Evolutionary conservation across 2,888 invertebrate species (phyloP).

Genomic region (Cephus rjabovi): DNA sequence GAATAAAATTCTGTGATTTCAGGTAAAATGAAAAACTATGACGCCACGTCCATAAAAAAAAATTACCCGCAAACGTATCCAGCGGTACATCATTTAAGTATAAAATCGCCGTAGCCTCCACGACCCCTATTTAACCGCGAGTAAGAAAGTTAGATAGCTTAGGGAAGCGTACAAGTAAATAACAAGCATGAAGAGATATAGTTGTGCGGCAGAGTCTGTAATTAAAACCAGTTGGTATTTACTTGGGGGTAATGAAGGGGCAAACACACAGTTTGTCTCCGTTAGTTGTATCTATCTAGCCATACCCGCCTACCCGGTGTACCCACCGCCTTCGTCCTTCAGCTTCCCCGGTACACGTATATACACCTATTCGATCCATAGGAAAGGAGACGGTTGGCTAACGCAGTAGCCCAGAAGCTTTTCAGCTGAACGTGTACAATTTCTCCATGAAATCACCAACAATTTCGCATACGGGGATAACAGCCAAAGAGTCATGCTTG

Average conservation of each 20-base stretch:
- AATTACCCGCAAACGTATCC: neutral
- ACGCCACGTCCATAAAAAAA: neutral
- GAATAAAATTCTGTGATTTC: neutral
- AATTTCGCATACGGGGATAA: neutral
- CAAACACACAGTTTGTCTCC: constrained; percentile 63
- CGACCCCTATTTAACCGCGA: constrained; percentile 43
- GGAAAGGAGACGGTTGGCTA: neutral
- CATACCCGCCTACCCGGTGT: constrained; percentile 7
- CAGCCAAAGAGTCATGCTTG: neutral
- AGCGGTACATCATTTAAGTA: neutral
- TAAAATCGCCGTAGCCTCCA: neutral
- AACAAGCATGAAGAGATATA: constrained; percentile 60
- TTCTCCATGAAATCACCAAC: neutral
- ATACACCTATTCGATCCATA: neutral
- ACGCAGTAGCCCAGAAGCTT: neutral
- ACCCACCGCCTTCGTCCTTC: constrained; percentile 20
- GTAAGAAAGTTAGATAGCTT: constrained; percentile 56
- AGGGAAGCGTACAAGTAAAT: constrained; percentile 54
- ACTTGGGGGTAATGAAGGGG: constrained; percentile 63
- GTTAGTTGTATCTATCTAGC: constrained; percentile 51
- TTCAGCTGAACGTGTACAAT: neutral
- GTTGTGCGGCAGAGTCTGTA: constrained; percentile 53
- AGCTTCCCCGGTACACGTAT: neutral
- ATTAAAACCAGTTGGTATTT: constrained; percentile 64
- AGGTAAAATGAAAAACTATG: neutral